A percentile compares a stretch with the other conserved stretches of the same genome.
These are phyloP conservation scores for Anolis sagrei DNA, from an alignment of 2,113 vertebrate species.

Conservation along the genomic window DNA sequence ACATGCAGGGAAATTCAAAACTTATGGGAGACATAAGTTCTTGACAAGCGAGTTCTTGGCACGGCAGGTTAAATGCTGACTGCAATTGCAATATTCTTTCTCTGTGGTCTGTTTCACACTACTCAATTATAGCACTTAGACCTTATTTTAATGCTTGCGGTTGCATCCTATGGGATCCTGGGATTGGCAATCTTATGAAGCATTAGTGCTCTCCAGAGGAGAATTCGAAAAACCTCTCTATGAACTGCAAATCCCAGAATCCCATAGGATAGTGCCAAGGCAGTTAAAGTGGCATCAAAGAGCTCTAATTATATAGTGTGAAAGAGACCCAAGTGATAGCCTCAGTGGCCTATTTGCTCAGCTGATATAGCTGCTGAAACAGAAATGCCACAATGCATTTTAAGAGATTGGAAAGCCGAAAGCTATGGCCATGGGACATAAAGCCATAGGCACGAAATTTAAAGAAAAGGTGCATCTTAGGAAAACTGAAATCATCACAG, in stretches of 20 bases:
- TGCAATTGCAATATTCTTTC: background rate
- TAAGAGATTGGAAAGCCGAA: constrained; percentile 42
- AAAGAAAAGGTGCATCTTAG: constrained; percentile 3
- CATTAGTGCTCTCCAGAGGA: no score
- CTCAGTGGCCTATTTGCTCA: background rate
- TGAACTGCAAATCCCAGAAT: no score
- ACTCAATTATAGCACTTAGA: no score
- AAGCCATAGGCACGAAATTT: constrained; percentile 19
- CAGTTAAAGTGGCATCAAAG: no score
- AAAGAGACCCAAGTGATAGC: no score
- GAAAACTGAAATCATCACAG: constrained; percentile 19
- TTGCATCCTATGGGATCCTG: no score
- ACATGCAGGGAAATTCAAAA: background rate
- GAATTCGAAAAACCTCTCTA: no score
- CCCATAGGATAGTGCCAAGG: no score
- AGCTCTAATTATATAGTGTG: no score
- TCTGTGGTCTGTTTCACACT: background rate
- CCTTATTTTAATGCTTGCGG: no score
- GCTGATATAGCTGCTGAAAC: constrained; percentile 11
- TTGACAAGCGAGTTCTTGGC: background rate
- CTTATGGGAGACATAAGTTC: no score
- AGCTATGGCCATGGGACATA: constrained; percentile 22
- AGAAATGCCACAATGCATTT: constrained; percentile 35
- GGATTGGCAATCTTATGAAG: no score
- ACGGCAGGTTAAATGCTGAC: background rate